phyloP scores from a whole-genome alignment of 2,113 vertebrate genomes.

The Phaethornis superciliosus region DNA sequence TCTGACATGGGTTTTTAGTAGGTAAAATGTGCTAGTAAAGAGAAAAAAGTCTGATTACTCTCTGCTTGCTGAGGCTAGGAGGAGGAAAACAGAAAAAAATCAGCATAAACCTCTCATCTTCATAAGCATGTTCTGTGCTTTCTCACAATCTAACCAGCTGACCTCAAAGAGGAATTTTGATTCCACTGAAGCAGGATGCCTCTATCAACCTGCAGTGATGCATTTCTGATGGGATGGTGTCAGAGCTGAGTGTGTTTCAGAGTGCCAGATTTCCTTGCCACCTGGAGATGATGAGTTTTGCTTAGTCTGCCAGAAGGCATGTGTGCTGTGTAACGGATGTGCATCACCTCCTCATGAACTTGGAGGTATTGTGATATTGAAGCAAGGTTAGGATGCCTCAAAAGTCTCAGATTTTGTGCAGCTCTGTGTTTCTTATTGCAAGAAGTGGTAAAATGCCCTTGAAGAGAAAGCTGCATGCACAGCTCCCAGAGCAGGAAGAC shows the following conservation, averaged over 20 bases:
- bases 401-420: not conserved
- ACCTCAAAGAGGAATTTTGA: not conserved
- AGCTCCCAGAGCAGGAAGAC: not conserved
- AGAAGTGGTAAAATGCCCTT: not conserved
- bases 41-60: not conserved
- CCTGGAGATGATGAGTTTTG: not conserved
- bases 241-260: not conserved
- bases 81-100: not conserved
- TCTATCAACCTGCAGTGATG: too few species aligned
- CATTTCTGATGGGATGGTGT: not conserved
- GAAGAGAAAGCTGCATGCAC: not conserved
- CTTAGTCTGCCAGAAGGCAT: not conserved
- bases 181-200: not conserved
- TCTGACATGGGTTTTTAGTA: not conserved
- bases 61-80: not conserved
- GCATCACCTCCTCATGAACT: not conserved
- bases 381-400: not conserved
- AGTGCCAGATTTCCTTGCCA: not conserved
- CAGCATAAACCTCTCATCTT: not conserved
- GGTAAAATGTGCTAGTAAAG: not conserved
- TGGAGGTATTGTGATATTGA: not conserved
- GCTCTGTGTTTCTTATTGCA: not conserved
- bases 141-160: not conserved
- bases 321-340: not conserved
- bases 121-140: not conserved